These are phyloP conservation scores for Eudasyphora cyanicolor DNA, from an alignment of 2,888 invertebrate species.

Conservation along the genomic window DNA sequence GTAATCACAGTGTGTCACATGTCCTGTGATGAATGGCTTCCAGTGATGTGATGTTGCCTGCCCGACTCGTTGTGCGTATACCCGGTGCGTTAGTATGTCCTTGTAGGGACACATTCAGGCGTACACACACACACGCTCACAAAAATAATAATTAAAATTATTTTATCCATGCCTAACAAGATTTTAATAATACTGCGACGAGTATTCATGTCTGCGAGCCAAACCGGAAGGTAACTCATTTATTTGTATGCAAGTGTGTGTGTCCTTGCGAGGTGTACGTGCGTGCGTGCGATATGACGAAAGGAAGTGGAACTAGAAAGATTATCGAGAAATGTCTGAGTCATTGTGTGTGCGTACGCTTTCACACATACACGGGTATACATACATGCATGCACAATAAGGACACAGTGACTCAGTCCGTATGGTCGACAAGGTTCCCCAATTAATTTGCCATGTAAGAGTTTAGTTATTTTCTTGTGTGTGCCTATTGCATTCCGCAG, in stretches of 20 bases:
- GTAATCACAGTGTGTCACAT: slow-evolving; percentile 54
- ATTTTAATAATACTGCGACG: slow-evolving; percentile 15
- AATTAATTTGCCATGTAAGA: slow-evolving; percentile 2
- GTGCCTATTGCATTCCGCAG: background rate
- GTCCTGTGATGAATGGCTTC: slow-evolving; percentile 15
- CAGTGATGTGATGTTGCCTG: background rate
- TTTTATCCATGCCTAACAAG: slow-evolving; percentile 36
- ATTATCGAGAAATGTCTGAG: slow-evolving; percentile 18
- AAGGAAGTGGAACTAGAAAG: slow-evolving; percentile 2
- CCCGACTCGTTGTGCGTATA: slow-evolving; percentile 14
- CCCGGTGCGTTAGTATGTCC: slow-evolving; percentile 19
- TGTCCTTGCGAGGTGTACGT: slow-evolving; percentile 16
- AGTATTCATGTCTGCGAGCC: background rate
- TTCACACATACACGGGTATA: too few relatives aligned
- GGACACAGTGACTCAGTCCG: background rate
- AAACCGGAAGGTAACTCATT: slow-evolving; percentile 18
- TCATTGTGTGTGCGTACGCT: slow-evolving; percentile 7
- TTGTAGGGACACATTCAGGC: slow-evolving; percentile 25
- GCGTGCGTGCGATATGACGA: background rate
- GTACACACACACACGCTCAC: background rate
- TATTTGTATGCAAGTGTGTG: slow-evolving; percentile 14
- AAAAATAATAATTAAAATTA: slow-evolving; percentile 38
- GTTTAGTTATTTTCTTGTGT: slow-evolving; percentile 1
- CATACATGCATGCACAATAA: background rate
- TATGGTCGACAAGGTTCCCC: background rate